These are phyloP conservation scores for Halesus radiatus DNA, from an alignment of 1,140 invertebrate species.

Conservation along the genomic window DNA sequence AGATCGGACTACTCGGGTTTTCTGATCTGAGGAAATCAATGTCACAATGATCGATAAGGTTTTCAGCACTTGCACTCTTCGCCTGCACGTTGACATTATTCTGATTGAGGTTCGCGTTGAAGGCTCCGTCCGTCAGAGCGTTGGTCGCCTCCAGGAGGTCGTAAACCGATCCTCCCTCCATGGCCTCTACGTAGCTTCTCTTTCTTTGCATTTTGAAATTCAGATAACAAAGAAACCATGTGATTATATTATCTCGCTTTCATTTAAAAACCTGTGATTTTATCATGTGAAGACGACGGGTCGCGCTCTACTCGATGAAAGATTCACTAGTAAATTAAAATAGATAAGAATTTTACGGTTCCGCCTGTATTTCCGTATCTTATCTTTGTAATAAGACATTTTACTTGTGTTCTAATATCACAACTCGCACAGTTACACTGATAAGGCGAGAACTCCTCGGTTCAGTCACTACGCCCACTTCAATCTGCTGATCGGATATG, in stretches of 20 bases:
- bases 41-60: neutral
- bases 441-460: neutral
- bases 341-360: slow-evolving; percentile 16
- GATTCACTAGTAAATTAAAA: slow-evolving; percentile 32
- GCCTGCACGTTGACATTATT: neutral
- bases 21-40: neutral
- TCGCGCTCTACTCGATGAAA: neutral
- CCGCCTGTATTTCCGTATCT: slow-evolving; percentile 33
- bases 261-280: neutral
- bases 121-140: neutral
- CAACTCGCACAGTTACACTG: neutral
- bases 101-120: neutral
- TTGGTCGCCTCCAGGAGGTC: slow-evolving; percentile 4
- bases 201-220: slow-evolving; percentile 47
- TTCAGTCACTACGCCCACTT: neutral
- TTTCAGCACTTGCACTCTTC: neutral
- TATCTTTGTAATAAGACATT: slow-evolving; percentile 37
- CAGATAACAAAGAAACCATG: slow-evolving; percentile 24
- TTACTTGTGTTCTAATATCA: neutral
- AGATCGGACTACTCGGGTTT: neutral
- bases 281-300: neutral
- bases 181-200: slow-evolving; percentile 53
- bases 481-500: neutral
- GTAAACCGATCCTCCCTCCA: slow-evolving; percentile 43
- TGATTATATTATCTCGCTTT: slow-evolving; percentile 40